Evolutionary conservation across 1,140 invertebrate species (phyloP).

Genomic region (Formica exsecta): DNA sequence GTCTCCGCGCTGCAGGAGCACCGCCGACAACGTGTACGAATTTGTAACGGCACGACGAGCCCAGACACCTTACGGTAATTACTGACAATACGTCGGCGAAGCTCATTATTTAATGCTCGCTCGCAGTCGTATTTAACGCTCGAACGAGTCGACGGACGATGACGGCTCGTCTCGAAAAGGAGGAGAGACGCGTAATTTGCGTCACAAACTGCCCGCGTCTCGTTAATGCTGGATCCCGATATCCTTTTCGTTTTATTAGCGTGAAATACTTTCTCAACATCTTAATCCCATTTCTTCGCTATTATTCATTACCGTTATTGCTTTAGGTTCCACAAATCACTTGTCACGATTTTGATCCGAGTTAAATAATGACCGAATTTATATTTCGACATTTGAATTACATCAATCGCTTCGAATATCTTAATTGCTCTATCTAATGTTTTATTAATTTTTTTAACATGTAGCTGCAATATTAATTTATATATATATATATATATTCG

Average conservation of each 20-base stretch:
- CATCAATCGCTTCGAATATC: neutral
- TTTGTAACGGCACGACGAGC: conserved; percentile 47
- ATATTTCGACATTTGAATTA: neutral
- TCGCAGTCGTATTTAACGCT: conserved; percentile 54
- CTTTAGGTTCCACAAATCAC: neutral
- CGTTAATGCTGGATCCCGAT: conserved; percentile 34
- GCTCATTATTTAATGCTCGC: conserved; percentile 54
- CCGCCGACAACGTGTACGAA: conserved; percentile 46
- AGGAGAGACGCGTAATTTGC: conserved; percentile 53
- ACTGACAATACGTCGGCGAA: conserved; percentile 54
- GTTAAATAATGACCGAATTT: neutral
- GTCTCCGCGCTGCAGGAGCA: conserved; percentile 15
- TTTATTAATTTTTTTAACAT: no score
- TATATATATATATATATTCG: neutral
- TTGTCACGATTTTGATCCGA: neutral
- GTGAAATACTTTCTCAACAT: conserved; percentile 45
- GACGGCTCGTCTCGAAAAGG: conserved; percentile 30
- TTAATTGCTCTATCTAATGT: no score
- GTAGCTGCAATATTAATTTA: no score
- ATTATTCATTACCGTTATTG: conserved; percentile 24
- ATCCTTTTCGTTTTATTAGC: conserved; percentile 27
- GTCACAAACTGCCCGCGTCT: conserved; percentile 37
- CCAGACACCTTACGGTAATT: conserved; percentile 56
- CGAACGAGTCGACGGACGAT: conserved; percentile 43
- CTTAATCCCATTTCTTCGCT: conserved; percentile 22